Base-by-base conservation (phyloP, 2,888 invertebrate species). In the Anarsia innoxiella region DNA sequence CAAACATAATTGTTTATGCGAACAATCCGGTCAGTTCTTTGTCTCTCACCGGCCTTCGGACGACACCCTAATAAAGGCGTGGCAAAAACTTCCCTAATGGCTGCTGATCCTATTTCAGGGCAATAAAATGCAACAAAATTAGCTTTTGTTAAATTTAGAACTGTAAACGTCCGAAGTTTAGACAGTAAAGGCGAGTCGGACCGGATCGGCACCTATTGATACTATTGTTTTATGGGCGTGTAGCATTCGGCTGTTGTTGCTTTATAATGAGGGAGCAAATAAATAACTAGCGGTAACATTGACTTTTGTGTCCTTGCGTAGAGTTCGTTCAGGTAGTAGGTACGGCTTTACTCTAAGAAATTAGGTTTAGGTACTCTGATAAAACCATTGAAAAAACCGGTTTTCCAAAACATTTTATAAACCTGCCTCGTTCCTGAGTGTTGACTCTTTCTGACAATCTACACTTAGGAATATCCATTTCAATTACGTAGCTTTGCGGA, bases 71-170 rank as follows among this genome's bases (percentile, higher is more conserved):
- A 83, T 83, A 84, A 80, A 79, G 77, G 74, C 74, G 77, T 79
- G 73, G 75, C 78, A 82, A 82, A 84, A 83, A 83, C 64, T 61
- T 55, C 63, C 69, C 69, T 82, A 84, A 83, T 82, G 66, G 74
- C 59, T 57, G 66, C 69, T 75, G 77, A 79, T 80, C 80, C 80
- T 75, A 82, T 84, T 84, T 71, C 70, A 66, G 73, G 66, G 79
- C 66, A 74, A 75, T 82, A 82, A 83, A 84, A 74, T 77, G 82
- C 80, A 82, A 83, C 84, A 84, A 82, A 83, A 82, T 84, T 80
- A 80, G 76, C 74, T 67, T 72, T 82, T 82, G 80, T 80, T 70
- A 70, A 72, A 70, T 56, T 59, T 57, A 54, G 62, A 73, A 73
- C 66, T 63, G 72, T 73, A 67, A 76, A 75, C 51, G 68, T 69